Base-by-base conservation (phyloP, 2,888 invertebrate genomes). In the Cheilosia grossa region DNA sequence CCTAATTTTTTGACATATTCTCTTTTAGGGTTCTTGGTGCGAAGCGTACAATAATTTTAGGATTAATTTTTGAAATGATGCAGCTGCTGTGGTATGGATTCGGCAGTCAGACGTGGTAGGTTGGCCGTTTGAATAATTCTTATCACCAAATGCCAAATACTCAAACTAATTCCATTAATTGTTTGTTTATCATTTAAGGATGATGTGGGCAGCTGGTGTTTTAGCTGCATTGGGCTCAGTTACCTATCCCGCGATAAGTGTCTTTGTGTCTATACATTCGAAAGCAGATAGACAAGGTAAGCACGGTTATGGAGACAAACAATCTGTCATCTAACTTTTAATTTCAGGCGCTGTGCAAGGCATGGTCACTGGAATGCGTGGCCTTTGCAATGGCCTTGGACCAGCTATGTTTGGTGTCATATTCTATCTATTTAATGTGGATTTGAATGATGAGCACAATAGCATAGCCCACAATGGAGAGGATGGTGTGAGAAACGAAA, bases 161-260 rank as follows among this genome's bases (percentile, higher is more conserved):
- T 5, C 0, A 47, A n/a, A 47, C 6, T 2, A 47, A 42, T 42
- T n/a, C n/a, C n/a, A 6, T 42, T 9, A 47, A 19, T 64, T 27
- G 27, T 7, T 24, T 13, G 2, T 66, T 66, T 30, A 6, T 40
- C 30, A 24, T 66, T 51, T 87, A 87, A 96, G 96, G 96, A 98
- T 99, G 97, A 99, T 99, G 98, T 99, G 99, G 99, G 96, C 97
- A 47, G 99, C 99, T 10, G 99, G 99, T 70, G 95, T 98, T 88
- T 93, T 99, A 88, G 99, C 99, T 44, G 98, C 99, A 15, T 94
- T 99, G 88, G 98, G 98, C 85, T 98, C 98, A 88, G 96, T 99
- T 88, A 99, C 99, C 4, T 99, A 99, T 93, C 99, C 99, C 42
- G 98, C 99, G 72, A 99, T 99, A 90, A 98, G 98, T 92, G 98